A percentile compares a stretch with the other conserved stretches of the same genome.
Conservation (phyloP, 2,888 invertebrate genomes). For the Ptychoptera contaminata region DNA sequence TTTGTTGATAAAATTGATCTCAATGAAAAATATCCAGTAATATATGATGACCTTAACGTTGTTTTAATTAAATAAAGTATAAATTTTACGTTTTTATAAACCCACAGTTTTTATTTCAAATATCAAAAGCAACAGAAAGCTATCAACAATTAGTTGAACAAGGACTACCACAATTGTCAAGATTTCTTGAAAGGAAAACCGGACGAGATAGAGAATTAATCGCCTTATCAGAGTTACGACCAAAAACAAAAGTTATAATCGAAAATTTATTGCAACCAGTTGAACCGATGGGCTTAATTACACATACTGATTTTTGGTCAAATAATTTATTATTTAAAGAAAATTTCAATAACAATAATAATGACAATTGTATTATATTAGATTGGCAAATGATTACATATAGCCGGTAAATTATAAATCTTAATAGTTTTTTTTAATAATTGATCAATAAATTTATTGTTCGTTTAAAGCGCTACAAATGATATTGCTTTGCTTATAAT, state of each 20-base stretch:
- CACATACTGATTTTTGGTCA: constrained; percentile 75
- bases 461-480: constrained; percentile 44
- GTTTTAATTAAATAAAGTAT: neutral
- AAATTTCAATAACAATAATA: constrained; percentile 23
- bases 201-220: constrained; percentile 45
- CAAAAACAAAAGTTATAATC: constrained; percentile 54
- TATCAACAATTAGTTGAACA: constrained; percentile 63
- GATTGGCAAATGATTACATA: constrained; percentile 79
- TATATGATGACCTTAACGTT: constrained; percentile 3
- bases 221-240: constrained; percentile 41
- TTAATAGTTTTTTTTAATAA: constrained; percentile 1
- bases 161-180: constrained; percentile 58
- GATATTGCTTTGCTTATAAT: constrained; percentile 57
- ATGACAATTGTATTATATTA: constrained; percentile 47
- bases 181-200: constrained; percentile 48
- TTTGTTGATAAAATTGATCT: constrained; percentile 30
- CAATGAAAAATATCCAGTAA: constrained; percentile 18
- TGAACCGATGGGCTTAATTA: constrained; percentile 57
- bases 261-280: constrained; percentile 52
- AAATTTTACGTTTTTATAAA: neutral
- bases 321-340: constrained; percentile 58
- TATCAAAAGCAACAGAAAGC: constrained; percentile 61
- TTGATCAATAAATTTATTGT: neutral
- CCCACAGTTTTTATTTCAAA: constrained; percentile 50
- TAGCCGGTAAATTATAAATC: constrained; percentile 33